Evolutionary conservation across 2,888 invertebrate species (phyloP), one percentile per base, ranked within the genome.

Genomic region (Apodemia duryi): DNA sequence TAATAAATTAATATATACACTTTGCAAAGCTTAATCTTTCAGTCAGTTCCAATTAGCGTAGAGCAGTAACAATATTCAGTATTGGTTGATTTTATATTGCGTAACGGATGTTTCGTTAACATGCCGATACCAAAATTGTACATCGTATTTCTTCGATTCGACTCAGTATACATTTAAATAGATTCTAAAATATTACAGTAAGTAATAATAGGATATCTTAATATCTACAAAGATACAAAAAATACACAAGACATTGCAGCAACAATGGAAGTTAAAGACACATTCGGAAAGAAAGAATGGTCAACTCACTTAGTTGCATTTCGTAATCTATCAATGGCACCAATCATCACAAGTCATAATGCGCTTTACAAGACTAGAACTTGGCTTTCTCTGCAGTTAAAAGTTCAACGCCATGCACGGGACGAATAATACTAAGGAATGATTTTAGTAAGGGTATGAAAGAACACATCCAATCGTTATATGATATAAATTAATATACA

Each of bases 301-400:
- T 79, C 83, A 76, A 79, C 83, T 78, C 75, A 79, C 79, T 75
- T 77, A 82, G 81, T 84, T 79, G 83, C 86, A 83, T 82, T 82
- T 83, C 88, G 83, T 91, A 88, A 83, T 78, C 90, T 91, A 91
- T 87, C 90, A 90, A 89, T 91, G 91, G 91, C 91, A 91, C 91
- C 91, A 85, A 86, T 88, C 91, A 91, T 91, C 91, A 91, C 91
- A 90, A 88, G 85, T 89, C 82, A 89, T 84, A 89, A 89, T 86
- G 90, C 88, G 84, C 89, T 88, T 89, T 74, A 76, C 70, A 72
- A 71, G 72, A 74, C 75, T 76, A 76, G 69, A 67, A 63, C 74
- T 69, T 68, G 67, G 72, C 68, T 62, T 68, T 72, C 72, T 68
- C 71, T 73, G 71, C 46, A 67, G 69, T 68, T 10, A 57, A 67